Conservation (phyloP, 2,113 vertebrate genomes). For the Cynocephalus volans region DNA sequence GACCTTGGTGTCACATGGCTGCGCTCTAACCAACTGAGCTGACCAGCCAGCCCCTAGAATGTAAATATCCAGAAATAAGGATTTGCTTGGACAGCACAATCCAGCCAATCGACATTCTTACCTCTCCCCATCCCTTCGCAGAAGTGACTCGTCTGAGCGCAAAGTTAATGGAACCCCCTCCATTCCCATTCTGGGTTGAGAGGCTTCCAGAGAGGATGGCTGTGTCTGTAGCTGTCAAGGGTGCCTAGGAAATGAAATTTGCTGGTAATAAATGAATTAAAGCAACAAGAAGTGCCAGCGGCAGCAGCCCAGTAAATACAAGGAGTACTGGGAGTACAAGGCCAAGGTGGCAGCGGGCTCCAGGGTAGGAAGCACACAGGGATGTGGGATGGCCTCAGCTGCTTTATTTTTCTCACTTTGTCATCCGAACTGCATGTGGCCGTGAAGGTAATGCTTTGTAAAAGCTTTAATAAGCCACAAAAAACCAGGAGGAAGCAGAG, state of each 20-base stretch:
- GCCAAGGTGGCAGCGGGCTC: accelerated
- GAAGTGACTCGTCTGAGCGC: slow-evolving; percentile 96
- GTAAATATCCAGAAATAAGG: accelerated
- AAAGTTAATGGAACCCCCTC: slow-evolving; percentile 96
- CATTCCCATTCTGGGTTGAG: slow-evolving; percentile 98
- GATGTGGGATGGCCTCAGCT: accelerated
- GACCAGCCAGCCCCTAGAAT: too few relatives aligned
- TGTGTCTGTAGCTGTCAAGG: slow-evolving; percentile 96
- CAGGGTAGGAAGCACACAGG: accelerated
- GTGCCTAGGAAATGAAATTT: slow-evolving; percentile 90
- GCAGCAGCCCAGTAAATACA: accelerated
- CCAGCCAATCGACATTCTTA: slow-evolving; percentile 11
- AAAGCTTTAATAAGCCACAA: background rate
- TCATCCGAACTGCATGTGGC: background rate
- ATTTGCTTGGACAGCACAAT: accelerated
- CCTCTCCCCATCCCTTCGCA: slow-evolving; percentile 98
- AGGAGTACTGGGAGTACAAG: background rate
- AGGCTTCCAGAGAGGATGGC: slow-evolving; percentile 97
- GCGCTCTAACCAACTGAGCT: too few relatives aligned
- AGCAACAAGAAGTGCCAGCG: background rate
- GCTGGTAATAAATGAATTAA: background rate
- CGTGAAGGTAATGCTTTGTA: background rate
- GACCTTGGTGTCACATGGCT: too few relatives aligned
- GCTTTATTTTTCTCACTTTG: background rate
- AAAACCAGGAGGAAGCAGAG: background rate